Evolutionary conservation across 2,888 invertebrate genomes (phyloP).

Genomic region (Drosophila putrida): DNA sequence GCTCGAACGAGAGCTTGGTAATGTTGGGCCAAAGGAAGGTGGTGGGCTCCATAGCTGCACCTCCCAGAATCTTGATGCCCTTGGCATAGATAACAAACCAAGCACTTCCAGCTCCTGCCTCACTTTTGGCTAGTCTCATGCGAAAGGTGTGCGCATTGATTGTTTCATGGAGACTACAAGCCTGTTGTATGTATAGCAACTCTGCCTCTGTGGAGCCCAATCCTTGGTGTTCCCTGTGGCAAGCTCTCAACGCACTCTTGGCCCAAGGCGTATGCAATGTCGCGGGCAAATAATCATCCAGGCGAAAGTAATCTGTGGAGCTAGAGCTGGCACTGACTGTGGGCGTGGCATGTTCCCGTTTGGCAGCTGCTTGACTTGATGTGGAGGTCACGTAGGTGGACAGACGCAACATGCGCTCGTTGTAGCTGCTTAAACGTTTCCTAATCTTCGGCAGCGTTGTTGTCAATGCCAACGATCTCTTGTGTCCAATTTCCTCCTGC

Average conservation of each 20-base stretch:
- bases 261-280: slow-evolving; percentile 87
- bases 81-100: slow-evolving; percentile 96
- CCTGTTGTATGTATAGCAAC: slow-evolving; percentile 94
- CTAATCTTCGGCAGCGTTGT: slow-evolving; percentile 83
- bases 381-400: slow-evolving; percentile 77
- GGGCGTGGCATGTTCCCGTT: slow-evolving; percentile 25
- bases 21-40: slow-evolving; percentile 98
- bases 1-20: slow-evolving; percentile 97
- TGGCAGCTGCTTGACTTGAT: slow-evolving; percentile 12
- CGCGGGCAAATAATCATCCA: slow-evolving; percentile 93
- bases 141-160: slow-evolving; percentile 96
- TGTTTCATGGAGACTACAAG: slow-evolving; percentile 92
- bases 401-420: slow-evolving; percentile 77
- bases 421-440: slow-evolving; percentile 77
- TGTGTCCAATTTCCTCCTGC: slow-evolving; percentile 39
- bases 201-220: slow-evolving; percentile 93
- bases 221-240: slow-evolving; percentile 93
- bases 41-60: slow-evolving; percentile 87
- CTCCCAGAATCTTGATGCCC: slow-evolving; percentile 94
- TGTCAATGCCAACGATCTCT: slow-evolving; percentile 40
- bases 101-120: slow-evolving; percentile 91
- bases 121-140: slow-evolving; percentile 91
- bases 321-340: slow-evolving; percentile 49
- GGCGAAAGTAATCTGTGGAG: slow-evolving; percentile 89
- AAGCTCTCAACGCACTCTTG: slow-evolving; percentile 87